A percentile compares a stretch with the other conserved stretches of the same genome.
These are phyloP conservation scores for Venturia canescens DNA, from an alignment of 1,140 invertebrate genomes.

Conservation along the genomic window DNA sequence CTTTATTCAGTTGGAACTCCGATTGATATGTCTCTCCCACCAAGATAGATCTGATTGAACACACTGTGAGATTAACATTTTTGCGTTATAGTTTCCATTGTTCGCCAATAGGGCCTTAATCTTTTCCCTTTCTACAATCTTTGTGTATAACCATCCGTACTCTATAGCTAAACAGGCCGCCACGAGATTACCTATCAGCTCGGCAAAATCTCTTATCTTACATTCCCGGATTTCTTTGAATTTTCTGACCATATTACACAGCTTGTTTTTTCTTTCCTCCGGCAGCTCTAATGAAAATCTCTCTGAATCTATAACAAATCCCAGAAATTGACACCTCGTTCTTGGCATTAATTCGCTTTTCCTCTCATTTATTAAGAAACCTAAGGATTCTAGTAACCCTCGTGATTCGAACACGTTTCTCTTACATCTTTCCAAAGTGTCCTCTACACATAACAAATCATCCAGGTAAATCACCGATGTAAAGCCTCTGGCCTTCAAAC, in stretches of 20 bases:
- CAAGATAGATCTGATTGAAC: no score
- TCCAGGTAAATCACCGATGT: constrained; percentile 9
- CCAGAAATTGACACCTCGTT: constrained; percentile 6
- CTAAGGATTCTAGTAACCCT: background rate
- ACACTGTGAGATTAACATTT: no score
- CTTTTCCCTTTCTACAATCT: no score
- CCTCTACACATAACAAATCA: constrained; percentile 3
- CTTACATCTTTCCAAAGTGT: background rate
- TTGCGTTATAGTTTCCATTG: no score
- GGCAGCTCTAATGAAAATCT: constrained; percentile 13
- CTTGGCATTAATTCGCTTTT: background rate
- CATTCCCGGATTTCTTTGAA: background rate
- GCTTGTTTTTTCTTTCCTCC: constrained; percentile 8
- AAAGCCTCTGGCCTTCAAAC: background rate
- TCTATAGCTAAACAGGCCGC: constrained; percentile 3
- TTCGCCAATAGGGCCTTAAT: no score
- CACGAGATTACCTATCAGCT: constrained; percentile 15
- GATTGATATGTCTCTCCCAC: no score
- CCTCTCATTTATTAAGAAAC: constrained; percentile 4
- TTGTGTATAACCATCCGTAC: constrained; percentile 8
- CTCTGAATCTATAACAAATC: constrained; percentile 12
- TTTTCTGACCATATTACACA: background rate
- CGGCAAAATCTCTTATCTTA: constrained; percentile 11
- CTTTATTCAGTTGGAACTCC: no score
- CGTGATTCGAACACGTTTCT: background rate